Base-by-base conservation (phyloP, 2,113 vertebrate genomes). In the Proterorhinus semilunaris region DNA sequence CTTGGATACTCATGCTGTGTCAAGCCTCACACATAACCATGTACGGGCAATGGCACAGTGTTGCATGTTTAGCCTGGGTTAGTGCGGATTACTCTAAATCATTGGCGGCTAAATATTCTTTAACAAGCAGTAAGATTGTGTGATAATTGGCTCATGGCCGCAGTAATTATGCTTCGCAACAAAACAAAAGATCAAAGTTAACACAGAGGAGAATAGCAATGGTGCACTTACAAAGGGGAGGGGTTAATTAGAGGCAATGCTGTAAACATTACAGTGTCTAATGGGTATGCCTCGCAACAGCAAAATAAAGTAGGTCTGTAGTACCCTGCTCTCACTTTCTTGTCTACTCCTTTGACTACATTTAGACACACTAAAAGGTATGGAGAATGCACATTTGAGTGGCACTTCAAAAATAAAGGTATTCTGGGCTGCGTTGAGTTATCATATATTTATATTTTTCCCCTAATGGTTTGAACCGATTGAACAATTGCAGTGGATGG, bases 1-100 rank as follows among this genome's bases (percentile, higher is more conserved):
- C 61, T 78, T 17, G 43, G 57, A 52, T 69, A 42, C 81, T 77
- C 77, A 27, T 36, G 72, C 86, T 80, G 88, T 84, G 79, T 83
- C 82, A 80, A 81, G 73, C 68, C 66, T 74, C 62, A 69, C 78
- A 82, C 79, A 88, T 87, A 64, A 80, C 65, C 70, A 71, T 8
- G 45, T 72, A 66, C 72, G 64, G 76, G 70, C 64, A 1, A 62
- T 63, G 55, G 62, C 52, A 42, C 59, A 62, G 65, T 68, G 45
- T 84, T 78, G 67, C 2, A 43, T 74, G 85, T 59, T 82, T 82
- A 82, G 74, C 80, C 36, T 6, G 54, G 47, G 77, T 81, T 81
- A 78, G 78, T 47, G 5, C 69, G 55, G 79, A 86, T 86, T 88
- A 83, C 67, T 84, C 61, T 43, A 66, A 75, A 69, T 78, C 47